These are phyloP conservation scores for Drosophila nigricruria DNA, from an alignment of 2,888 invertebrate genomes.

Conservation along the genomic window DNA sequence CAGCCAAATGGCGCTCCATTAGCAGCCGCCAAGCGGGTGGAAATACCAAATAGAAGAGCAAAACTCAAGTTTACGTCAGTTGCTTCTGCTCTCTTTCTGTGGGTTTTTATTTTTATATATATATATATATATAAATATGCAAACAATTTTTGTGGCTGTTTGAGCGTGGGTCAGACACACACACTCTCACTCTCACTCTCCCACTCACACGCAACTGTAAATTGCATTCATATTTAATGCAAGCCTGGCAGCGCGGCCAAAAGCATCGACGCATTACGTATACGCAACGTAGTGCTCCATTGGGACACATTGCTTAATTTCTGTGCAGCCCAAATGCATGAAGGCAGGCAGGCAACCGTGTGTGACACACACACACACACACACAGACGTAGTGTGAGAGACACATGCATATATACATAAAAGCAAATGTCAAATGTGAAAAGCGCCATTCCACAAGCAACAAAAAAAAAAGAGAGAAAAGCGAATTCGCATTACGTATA, in stretches of 20 bases:
- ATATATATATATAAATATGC: slow-evolving; percentile 48
- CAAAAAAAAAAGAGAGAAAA: slow-evolving; percentile 32
- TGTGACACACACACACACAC: slow-evolving; percentile 50
- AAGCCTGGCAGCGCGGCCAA: slow-evolving; percentile 53
- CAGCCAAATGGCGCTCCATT: slow-evolving; percentile 72
- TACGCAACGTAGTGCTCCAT: slow-evolving; percentile 74
- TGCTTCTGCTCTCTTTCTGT: neutral
- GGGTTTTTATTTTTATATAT: neutral
- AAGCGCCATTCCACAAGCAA: slow-evolving; percentile 25
- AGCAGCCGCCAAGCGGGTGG: slow-evolving; percentile 56
- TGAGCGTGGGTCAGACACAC: slow-evolving; percentile 42
- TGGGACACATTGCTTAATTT: slow-evolving; percentile 79
- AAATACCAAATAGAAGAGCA: slow-evolving; percentile 25
- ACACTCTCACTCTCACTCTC: neutral
- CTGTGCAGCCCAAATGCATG: slow-evolving; percentile 56
- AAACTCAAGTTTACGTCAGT: slow-evolving; percentile 56
- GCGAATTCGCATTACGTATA: slow-evolving; percentile 55
- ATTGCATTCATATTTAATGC: slow-evolving; percentile 82
- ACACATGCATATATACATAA: slow-evolving; percentile 34
- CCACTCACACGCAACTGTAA: slow-evolving; percentile 58
- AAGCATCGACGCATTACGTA: slow-evolving; percentile 73
- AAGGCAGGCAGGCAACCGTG: slow-evolving; percentile 47
- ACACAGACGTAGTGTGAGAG: slow-evolving; percentile 1
- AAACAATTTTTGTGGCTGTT: slow-evolving; percentile 68
- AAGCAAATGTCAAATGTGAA: slow-evolving; percentile 73